Evolutionary conservation across 2,888 invertebrate genomes (phyloP).

Genomic region (Proisotoma minuta): DNA sequence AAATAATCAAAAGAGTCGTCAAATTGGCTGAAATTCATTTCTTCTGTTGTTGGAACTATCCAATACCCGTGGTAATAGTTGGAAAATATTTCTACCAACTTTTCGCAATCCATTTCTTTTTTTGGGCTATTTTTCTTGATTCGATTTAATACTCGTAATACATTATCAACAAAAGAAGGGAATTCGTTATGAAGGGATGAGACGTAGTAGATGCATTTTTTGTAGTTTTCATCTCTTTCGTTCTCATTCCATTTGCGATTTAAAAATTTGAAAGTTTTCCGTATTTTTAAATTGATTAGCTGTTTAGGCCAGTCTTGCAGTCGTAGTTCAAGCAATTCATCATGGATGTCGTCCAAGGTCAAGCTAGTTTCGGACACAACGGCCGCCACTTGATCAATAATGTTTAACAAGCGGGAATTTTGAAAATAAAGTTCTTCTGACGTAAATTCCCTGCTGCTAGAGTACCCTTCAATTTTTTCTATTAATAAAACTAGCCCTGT

Average conservation of each 20-base stretch:
- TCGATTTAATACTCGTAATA: not conserved
- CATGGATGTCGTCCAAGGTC: not conserved
- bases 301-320: not conserved
- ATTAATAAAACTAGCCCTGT: not conserved
- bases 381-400: not conserved
- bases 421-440: not conserved
- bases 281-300: not conserved
- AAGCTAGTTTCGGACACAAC: not conserved
- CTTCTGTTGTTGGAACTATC: not conserved
- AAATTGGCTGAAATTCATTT: not conserved
- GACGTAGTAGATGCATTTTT: not conserved
- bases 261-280: not conserved
- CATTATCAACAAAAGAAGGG: not conserved
- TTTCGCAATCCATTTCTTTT: not conserved
- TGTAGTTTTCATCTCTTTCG: not conserved
- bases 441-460: not conserved
- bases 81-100: not conserved
- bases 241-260: not conserved
- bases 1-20: not conserved
- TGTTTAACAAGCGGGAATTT: not conserved
- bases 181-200: not conserved
- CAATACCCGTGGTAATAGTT: slow-evolving; percentile 1
- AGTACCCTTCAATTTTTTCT: not conserved
- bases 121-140: not conserved
- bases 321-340: not conserved